Evolutionary conservation across 2,888 invertebrate species (phyloP).

Genomic region (Papilio demoleus): DNA sequence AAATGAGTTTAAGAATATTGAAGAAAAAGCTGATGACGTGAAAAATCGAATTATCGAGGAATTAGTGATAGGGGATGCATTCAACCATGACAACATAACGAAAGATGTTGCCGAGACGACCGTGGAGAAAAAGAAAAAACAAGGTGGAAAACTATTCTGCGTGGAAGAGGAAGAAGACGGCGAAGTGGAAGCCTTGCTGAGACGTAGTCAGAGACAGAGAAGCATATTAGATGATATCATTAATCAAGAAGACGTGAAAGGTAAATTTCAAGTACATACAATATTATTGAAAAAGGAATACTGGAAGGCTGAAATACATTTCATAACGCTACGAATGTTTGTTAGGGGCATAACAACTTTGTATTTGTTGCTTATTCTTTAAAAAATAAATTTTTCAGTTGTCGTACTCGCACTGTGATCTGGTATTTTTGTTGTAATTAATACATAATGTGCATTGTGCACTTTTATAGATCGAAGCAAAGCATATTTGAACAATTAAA

Average conservation of each 20-base stretch:
- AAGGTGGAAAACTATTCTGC: constrained; percentile 60
- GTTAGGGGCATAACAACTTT: constrained; percentile 56
- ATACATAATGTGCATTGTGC: background rate
- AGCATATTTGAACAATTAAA: constrained; percentile 48
- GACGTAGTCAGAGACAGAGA: constrained; percentile 86
- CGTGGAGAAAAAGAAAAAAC: constrained; percentile 68
- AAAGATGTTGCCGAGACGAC: constrained; percentile 71
- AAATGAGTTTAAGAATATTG: constrained; percentile 64
- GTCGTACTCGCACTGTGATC: constrained; percentile 53
- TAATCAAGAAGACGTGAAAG: constrained; percentile 84
- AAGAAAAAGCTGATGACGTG: constrained; percentile 67
- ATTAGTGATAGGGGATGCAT: constrained; percentile 68
- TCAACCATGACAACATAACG: constrained; percentile 68
- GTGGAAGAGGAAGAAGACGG: constrained; percentile 83
- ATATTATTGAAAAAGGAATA: constrained; percentile 60
- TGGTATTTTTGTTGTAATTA: constrained; percentile 53
- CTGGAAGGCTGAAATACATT: constrained; percentile 64
- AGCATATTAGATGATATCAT: constrained; percentile 88
- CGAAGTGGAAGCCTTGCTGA: constrained; percentile 85
- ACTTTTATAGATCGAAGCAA: background rate
- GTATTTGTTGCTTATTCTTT: constrained; percentile 63
- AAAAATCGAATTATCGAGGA: constrained; percentile 77
- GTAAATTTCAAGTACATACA: constrained; percentile 74
- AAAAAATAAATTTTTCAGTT: constrained; percentile 55
- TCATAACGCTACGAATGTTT: constrained; percentile 74